Base-by-base conservation (phyloP, 2,888 invertebrate species). In the Orchesellides sinensis region DNA sequence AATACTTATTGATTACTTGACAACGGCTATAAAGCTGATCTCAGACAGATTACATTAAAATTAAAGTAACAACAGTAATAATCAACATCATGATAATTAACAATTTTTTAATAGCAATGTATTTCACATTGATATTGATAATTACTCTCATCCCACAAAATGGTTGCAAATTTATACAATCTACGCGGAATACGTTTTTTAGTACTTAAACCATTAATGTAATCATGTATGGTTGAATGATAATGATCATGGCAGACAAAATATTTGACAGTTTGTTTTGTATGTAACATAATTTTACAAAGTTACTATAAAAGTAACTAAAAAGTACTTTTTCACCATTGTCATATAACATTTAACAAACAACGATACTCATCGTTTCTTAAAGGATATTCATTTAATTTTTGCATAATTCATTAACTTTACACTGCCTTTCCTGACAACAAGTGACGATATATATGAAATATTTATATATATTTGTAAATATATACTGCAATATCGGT, bases 21-120 rank as follows among this genome's bases (percentile, higher is more conserved):
- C 63, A 74, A 74, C 74, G 74, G 74, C 74, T 74, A 74, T 74
- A 74, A 74, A 74, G 74, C 74, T 74, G 74, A 65, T 65, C 63
- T 65, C 65, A n/a, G 14, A n/a, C n/a, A n/a, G 52, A 52, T 52
- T 21, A 35, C 21, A 40, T 23, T 69, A 17, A 52, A 32, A 40
- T 73, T 61, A 47, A 61, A 73, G 61, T 73, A 73, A 27, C 45
- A 72, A 59, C 47, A 61, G 54, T 49, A 59, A 72, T 73, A 29
- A 61, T 35, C 56, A 40, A 40, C 25, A 59, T 72, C 14, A 59
- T 59, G 56, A 72, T 40, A 45, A 35, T 32, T 59, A 45, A 52
- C 69, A 32, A 54, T 29, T 68, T 49, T 63, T 47, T 29, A 68
- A 49, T 49, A 52, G 69, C 69, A 25, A 54, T 54, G 54, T 61